Base-by-base conservation (phyloP, 2,113 vertebrate genomes). In the Sterrhoptilus dennistouni region DNA sequence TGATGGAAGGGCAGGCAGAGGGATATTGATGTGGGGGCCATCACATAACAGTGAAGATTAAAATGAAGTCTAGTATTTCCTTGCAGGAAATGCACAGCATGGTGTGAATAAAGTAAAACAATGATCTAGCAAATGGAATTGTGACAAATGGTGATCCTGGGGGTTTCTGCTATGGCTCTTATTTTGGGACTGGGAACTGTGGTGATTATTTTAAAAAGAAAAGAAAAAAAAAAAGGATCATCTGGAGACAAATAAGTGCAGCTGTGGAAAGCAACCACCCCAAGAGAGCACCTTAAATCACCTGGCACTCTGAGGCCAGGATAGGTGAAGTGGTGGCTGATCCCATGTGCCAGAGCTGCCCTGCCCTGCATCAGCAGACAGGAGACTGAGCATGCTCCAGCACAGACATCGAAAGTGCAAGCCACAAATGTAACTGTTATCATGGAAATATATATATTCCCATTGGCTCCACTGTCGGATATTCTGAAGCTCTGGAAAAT, bases 401-500 rank as follows among this genome's bases (percentile, higher is more conserved):
- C 49, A 57, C 54, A 89, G 89, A 71, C 61, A 52, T 9, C 0
- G 2, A 61, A 82, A 90, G 36, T 71, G 40, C 69, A 71, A 92
- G 71, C 44, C 35, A 61, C 69, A 15, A 47, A 47, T 15, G 36
- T 80, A 64, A 75, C 28, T 47, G n/a, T 89, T 97, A 95, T 83
- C 85, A 24, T 33, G 49, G 76, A 97, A 96, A 97, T 38, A 79
- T 81, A 83, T 42, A 77, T 89, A 93, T 87, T 95, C 89, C 79
- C 87, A 65, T 44, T 89, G 94, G 89, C 90, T 95, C 66, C 50
- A 66, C 56, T 78, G 87, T 71, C 93, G 95, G 92, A 76, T 86
- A 90, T 24, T 83, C 65, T 83, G 91, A 96, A 95, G 85, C 91
- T 83, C 81, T 75, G 83, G 95, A 97, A 96, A 97, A 97, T 70